These are phyloP conservation scores for Matsumurasca onukii DNA, from an alignment of 1,140 invertebrate species.

Conservation along the genomic window DNA sequence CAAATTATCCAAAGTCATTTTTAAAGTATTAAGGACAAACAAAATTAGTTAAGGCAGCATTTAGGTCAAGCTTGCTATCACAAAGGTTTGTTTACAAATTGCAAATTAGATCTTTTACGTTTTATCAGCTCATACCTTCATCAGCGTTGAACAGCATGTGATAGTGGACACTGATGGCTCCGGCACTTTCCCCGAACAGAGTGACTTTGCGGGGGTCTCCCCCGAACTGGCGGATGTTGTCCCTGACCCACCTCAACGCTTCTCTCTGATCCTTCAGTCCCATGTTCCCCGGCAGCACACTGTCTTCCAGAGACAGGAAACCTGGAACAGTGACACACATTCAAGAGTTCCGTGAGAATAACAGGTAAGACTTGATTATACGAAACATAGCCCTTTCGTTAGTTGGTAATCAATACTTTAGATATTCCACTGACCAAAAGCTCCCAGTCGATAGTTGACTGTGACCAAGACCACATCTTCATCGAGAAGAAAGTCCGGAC, in stretches of 20 bases:
- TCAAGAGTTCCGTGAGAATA: no score
- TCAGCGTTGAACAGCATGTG: slow-evolving; percentile 16
- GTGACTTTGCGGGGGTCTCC: slow-evolving; percentile 25
- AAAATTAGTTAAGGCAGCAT: no score
- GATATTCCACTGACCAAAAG: slow-evolving; percentile 54
- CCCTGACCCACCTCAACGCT: slow-evolving; percentile 18
- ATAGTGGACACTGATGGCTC: slow-evolving; percentile 19
- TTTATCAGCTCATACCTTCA: not conserved
- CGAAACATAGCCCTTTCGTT: no score
- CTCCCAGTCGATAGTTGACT: slow-evolving; percentile 65
- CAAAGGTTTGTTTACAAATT: no score
- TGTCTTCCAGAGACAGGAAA: slow-evolving; percentile 25
- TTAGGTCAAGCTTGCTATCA: no score
- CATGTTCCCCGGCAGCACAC: slow-evolving; percentile 22
- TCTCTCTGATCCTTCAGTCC: slow-evolving; percentile 28
- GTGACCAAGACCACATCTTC: slow-evolving; percentile 67
- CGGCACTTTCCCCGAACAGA: slow-evolving; percentile 25
- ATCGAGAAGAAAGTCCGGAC: slow-evolving; percentile 63
- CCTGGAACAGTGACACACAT: no score
- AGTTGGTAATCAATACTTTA: no score
- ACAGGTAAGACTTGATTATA: no score
- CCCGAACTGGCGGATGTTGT: slow-evolving; percentile 24
- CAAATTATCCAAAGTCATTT: no score
- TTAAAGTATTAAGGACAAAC: no score
- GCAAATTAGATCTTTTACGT: no score